Evolutionary conservation across 1,140 invertebrate species (phyloP).

Genomic region (Bathynomus jamesi): DNA sequence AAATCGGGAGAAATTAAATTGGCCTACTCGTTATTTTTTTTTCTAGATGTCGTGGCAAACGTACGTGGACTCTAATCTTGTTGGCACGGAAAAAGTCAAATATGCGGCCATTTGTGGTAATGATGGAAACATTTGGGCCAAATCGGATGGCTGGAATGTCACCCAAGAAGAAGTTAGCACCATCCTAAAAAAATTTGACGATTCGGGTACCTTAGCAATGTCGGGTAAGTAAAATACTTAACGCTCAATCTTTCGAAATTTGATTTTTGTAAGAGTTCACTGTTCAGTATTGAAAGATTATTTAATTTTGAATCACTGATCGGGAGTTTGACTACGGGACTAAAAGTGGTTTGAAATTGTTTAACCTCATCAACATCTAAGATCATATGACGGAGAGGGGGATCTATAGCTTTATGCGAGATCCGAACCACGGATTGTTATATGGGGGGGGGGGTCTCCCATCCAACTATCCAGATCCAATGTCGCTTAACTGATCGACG

Average conservation of each 20-base stretch:
- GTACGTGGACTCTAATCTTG: slow-evolving; percentile 94
- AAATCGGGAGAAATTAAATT: too few relatives aligned
- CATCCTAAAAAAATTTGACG: slow-evolving; percentile 5
- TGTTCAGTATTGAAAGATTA: neutral
- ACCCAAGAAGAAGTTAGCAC: slow-evolving; percentile 40
- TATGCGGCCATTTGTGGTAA: slow-evolving; percentile 89
- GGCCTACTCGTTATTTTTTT: neutral
- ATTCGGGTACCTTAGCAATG: slow-evolving; percentile 1
- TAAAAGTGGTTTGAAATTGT: too few relatives aligned
- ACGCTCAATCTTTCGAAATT: neutral
- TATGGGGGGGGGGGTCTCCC: too few relatives aligned
- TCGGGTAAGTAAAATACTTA: neutral
- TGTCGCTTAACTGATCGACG: too few relatives aligned
- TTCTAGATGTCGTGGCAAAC: slow-evolving; percentile 90
- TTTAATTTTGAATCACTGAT: neutral
- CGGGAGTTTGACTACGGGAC: too few relatives aligned
- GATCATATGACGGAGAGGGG: too few relatives aligned
- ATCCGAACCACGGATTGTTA: too few relatives aligned
- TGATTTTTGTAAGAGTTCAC: neutral
- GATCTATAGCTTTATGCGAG: too few relatives aligned
- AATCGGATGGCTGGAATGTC: slow-evolving; percentile 85
- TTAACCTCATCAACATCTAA: too few relatives aligned
- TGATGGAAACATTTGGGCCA: slow-evolving; percentile 90
- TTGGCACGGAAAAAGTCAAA: slow-evolving; percentile 82
- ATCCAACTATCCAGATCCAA: too few relatives aligned